These are phyloP conservation scores for Sceloporus undulatus DNA, from an alignment of 2,113 vertebrate genomes.

Conservation along the genomic window DNA sequence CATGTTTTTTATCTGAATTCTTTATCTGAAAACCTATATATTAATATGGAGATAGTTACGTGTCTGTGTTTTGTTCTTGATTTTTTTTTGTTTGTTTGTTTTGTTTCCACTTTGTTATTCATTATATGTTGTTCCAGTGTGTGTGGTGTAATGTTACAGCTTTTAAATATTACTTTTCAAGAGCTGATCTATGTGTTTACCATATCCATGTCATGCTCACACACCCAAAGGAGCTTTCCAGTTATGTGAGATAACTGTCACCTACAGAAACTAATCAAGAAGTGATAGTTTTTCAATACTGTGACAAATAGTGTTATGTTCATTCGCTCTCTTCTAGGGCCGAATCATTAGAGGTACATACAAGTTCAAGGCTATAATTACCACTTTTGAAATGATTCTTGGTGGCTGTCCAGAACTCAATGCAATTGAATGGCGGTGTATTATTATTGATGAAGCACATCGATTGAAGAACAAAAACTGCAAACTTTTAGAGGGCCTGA, in stretches of 20 bases:
- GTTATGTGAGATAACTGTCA: background rate
- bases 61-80: background rate
- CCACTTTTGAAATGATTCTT: constrained; percentile 99
- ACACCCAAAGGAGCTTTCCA: background rate
- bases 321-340: constrained; percentile 79
- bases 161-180: background rate
- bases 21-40: background rate
- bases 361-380: constrained; percentile 96
- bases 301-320: constrained; percentile 41
- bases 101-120: background rate
- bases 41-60: background rate
- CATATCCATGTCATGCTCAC: background rate
- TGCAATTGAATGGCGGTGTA: constrained; percentile 96
- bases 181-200: background rate
- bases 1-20: background rate
- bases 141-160: background rate
- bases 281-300: constrained; percentile 3
- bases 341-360: constrained; percentile 90
- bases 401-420: constrained; percentile 96
- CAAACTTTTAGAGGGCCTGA: constrained; percentile 97
- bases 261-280: constrained; percentile 12
- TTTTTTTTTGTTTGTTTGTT: too few relatives aligned
- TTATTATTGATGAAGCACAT: constrained; percentile 98
- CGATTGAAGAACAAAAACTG: constrained; percentile 99
- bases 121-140: background rate